phyloP scores from a whole-genome alignment of 2,113 vertebrate species.

The Nanorana parkeri region DNA sequence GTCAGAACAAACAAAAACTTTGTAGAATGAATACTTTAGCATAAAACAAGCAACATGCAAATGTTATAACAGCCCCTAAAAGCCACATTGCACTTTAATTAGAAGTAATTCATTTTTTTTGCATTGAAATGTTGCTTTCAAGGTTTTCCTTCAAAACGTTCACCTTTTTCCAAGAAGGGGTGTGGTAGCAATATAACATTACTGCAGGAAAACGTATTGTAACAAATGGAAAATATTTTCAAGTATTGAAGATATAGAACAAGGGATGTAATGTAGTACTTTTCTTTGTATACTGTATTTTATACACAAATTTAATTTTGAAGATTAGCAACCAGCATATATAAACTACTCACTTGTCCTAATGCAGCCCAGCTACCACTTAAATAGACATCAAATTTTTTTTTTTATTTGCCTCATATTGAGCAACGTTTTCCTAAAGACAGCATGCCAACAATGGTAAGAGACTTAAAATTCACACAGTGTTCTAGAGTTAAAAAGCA shows the following conservation, averaged over 20 bases:
- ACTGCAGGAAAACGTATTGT: no score
- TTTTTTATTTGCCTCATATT: background rate
- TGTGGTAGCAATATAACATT: no score
- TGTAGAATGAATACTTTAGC: no score
- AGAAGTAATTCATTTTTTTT: background rate
- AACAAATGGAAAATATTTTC: background rate
- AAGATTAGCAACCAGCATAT: background rate
- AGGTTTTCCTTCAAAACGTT: no score
- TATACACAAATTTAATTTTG: background rate
- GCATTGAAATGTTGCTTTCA: conserved; percentile 17
- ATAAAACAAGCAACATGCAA: no score
- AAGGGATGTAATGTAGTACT: background rate
- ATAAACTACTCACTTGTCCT: background rate
- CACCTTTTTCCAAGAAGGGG: no score
- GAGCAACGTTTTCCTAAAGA: background rate
- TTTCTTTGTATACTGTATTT: conserved; percentile 5
- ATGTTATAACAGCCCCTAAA: no score
- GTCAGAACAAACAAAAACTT: no score
- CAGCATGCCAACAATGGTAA: background rate
- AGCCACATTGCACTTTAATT: no score
- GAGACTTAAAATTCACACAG: background rate
- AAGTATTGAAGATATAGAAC: conserved; percentile 4
- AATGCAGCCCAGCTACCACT: background rate
- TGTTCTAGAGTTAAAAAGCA: conserved; percentile 5
- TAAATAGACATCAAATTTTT: background rate